Conservation (phyloP, 2,113 vertebrate genomes). For the Dipodomys stephensi region DNA sequence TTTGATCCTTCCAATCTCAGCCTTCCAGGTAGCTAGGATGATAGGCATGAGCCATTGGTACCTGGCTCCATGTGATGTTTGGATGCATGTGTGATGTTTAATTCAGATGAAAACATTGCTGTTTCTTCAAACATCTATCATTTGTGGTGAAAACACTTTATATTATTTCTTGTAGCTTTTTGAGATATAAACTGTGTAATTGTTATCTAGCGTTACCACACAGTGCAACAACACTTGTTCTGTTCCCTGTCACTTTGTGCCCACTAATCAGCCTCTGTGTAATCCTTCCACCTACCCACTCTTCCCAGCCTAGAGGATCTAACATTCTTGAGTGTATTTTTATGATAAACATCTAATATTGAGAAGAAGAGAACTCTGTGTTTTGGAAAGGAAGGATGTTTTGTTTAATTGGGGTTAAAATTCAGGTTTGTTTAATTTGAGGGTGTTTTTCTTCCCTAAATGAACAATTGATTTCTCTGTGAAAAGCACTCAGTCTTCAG, state of each 20-base stretch:
- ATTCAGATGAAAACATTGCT: neutral
- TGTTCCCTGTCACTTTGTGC: too few relatives aligned
- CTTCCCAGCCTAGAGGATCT: neutral
- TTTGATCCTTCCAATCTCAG: too few relatives aligned
- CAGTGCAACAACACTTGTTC: neutral
- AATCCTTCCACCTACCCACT: neutral
- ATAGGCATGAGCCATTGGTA: too few relatives aligned
- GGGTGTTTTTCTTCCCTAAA: neutral
- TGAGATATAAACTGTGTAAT: neutral
- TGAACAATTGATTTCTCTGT: neutral
- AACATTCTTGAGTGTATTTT: neutral
- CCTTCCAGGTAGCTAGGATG: too few relatives aligned
- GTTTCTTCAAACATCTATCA: neutral
- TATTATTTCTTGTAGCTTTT: neutral
- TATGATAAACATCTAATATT: neutral
- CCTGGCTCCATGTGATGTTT: neutral
- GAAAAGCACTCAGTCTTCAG: neutral
- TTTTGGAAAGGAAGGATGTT: neutral
- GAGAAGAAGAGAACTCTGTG: neutral
- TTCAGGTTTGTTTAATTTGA: neutral
- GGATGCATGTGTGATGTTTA: neutral
- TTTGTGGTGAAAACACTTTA: neutral
- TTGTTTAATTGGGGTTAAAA: neutral
- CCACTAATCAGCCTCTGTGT: neutral
- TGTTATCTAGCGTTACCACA: neutral